Percentiles rank a stretch among this genome's conserved stretches.
These are phyloP conservation scores for Trisateles emortualis DNA, from an alignment of 2,888 invertebrate genomes.

Conservation along the genomic window DNA sequence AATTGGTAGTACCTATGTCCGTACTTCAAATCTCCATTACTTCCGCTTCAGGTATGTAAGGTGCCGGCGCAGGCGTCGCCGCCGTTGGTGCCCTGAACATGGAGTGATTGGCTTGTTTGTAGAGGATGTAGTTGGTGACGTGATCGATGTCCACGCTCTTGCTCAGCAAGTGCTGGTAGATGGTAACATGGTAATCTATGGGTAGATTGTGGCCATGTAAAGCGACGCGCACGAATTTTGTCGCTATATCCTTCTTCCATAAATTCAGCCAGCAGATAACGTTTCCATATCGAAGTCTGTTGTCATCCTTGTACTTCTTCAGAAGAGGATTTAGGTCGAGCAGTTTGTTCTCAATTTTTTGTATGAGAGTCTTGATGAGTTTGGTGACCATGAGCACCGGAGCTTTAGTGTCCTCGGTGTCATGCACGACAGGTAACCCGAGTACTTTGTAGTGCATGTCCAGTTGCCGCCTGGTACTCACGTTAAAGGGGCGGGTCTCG, in stretches of 20 bases:
- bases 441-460: background rate
- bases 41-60: too few species aligned
- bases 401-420: background rate
- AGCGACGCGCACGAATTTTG: background rate
- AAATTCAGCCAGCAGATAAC: slow-evolving; percentile 50
- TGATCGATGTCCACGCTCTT: slow-evolving; percentile 58
- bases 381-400: background rate
- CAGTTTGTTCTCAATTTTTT: slow-evolving; percentile 29
- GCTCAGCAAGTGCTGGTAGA: slow-evolving; percentile 48
- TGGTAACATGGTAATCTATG: background rate
- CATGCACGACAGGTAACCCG: background rate
- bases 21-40: background rate
- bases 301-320: slow-evolving; percentile 25
- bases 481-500: background rate
- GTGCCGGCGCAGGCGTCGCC: background rate
- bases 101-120: slow-evolving; percentile 35
- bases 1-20: too few species aligned
- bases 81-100: background rate
- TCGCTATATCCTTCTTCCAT: slow-evolving; percentile 19
- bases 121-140: slow-evolving; percentile 50
- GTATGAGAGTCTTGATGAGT: background rate
- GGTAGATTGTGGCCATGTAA: background rate
- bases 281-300: slow-evolving; percentile 43
- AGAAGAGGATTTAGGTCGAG: slow-evolving; percentile 31
- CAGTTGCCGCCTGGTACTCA: too few species aligned